These are phyloP conservation scores for Nettapus auritus DNA, from an alignment of 2,113 vertebrate species.

Conservation along the genomic window DNA sequence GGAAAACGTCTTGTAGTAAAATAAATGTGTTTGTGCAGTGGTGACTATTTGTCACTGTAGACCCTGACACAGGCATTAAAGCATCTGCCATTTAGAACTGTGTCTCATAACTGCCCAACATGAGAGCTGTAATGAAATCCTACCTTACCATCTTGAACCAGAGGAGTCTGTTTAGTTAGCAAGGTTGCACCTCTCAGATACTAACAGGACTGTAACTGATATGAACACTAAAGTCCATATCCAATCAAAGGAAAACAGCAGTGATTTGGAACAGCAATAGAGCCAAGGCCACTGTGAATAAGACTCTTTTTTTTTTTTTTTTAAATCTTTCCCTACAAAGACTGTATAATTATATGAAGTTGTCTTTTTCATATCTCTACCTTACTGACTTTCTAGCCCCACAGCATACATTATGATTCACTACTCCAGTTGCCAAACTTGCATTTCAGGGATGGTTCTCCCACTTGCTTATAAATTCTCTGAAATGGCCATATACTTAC, in stretches of 20 bases:
- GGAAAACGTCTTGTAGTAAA: slow-evolving; percentile 61
- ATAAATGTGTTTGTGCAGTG: slow-evolving; percentile 83
- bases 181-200: slow-evolving; percentile 63
- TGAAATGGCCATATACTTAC: neutral
- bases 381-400: neutral
- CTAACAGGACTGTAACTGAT: slow-evolving; percentile 62
- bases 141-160: slow-evolving; percentile 63
- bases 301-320: slow-evolving; percentile 3
- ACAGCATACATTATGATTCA: neutral
- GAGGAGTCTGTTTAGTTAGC: slow-evolving; percentile 79
- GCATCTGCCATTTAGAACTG: slow-evolving; percentile 73
- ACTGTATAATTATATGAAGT: neutral
- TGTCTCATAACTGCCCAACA: slow-evolving; percentile 77
- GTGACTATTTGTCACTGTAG: slow-evolving; percentile 79
- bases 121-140: slow-evolving; percentile 75
- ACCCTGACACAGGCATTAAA: slow-evolving; percentile 74
- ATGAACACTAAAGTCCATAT: slow-evolving; percentile 69
- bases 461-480: neutral
- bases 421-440: neutral
- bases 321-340: neutral
- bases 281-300: slow-evolving; percentile 1
- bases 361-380: neutral
- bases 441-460: neutral
- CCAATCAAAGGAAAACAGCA: slow-evolving; percentile 66
- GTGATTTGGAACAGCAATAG: slow-evolving; percentile 50